These are phyloP conservation scores for Camponotus pennsylvanicus DNA, from an alignment of 1,140 invertebrate genomes.

Conservation along the genomic window DNA sequence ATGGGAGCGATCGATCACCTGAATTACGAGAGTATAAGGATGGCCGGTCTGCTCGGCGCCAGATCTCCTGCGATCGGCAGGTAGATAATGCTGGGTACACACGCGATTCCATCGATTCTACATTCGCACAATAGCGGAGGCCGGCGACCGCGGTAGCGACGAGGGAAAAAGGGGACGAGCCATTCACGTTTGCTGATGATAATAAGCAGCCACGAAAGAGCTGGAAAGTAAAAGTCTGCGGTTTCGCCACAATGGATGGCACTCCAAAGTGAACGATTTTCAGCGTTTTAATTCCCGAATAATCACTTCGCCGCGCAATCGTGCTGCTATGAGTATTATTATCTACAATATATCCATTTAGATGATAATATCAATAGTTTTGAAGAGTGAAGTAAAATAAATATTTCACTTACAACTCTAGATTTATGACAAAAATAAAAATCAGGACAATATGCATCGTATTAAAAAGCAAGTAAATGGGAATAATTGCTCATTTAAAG, in stretches of 20 bases:
- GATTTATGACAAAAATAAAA: neutral
- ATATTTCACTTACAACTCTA: neutral
- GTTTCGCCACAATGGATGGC: conserved; percentile 47
- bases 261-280: conserved; percentile 46
- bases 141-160: conserved; percentile 59
- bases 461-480: neutral
- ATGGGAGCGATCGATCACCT: conserved; percentile 64
- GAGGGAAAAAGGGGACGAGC: conserved; percentile 67
- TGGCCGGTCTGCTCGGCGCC: conserved; percentile 73
- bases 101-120: conserved; percentile 82
- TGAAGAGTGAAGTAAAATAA: neutral
- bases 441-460: neutral
- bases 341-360: conserved; percentile 1
- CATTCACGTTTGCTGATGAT: conserved; percentile 77
- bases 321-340: neutral
- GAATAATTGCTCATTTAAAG: neutral
- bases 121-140: conserved; percentile 76
- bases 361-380: neutral
- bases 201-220: conserved; percentile 71
- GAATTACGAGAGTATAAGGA: conserved; percentile 68
- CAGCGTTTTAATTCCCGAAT: conserved; percentile 55
- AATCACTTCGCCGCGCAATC: conserved; percentile 31
- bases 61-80: conserved; percentile 81
- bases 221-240: conserved; percentile 74
- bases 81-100: conserved; percentile 81